phyloP scores from a whole-genome alignment of 2,113 vertebrate species.

The Campylorhamphus procurvoides region DNA sequence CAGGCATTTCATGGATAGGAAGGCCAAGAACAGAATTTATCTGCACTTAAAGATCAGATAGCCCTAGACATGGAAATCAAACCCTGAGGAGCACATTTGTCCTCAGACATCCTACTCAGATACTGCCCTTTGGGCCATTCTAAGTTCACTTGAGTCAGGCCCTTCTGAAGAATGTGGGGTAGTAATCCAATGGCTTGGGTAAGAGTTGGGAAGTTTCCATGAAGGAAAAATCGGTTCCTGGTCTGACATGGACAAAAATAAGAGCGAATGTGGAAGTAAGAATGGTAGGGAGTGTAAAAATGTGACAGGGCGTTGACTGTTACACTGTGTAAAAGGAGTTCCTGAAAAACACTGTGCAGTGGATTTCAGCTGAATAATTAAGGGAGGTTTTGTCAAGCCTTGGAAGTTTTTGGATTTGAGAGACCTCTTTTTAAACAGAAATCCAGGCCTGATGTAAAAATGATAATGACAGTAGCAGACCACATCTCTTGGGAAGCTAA shows the following conservation, averaged over 20 bases:
- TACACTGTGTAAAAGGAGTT: not conserved
- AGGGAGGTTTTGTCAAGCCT: not conserved
- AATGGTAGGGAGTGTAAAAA: not conserved
- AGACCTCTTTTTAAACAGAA: not conserved
- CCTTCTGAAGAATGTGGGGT: not conserved
- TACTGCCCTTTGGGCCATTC: not conserved
- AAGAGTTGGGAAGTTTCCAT: not conserved
- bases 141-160: not conserved
- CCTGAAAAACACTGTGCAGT: not conserved
- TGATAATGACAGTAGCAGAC: not conserved
- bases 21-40: not conserved
- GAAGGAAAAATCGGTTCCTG: not conserved
- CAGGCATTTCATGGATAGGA: not conserved
- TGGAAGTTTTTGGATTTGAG: not conserved
- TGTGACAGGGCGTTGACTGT: not conserved
- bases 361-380: not conserved
- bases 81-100: fast-evolving
- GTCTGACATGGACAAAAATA: not conserved
- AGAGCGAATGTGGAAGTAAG: not conserved
- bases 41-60: not conserved
- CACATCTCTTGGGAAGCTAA: not conserved
- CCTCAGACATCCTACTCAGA: not conserved
- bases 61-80: not conserved
- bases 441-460: not conserved
- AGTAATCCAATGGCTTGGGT: not conserved